A percentile compares a stretch with the other conserved stretches of the same genome.
Evolutionary conservation across 92 coral and sea anemone species (phyloP).

Genomic region (Palythoa heliodiscus): DNA sequence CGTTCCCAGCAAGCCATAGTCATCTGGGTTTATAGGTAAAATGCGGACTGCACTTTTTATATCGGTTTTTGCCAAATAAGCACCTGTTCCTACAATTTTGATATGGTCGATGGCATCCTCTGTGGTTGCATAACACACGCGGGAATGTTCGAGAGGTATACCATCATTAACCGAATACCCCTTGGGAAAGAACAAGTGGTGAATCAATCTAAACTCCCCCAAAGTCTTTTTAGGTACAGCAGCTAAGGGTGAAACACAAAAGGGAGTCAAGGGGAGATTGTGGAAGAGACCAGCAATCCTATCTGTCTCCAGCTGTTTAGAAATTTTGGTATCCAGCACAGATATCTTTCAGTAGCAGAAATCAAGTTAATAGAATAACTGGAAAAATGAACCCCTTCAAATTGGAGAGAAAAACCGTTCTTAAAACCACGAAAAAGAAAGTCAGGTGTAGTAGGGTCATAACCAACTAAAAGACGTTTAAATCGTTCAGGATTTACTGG

Average conservation of each 20-base stretch:
- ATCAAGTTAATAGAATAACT: constrained; percentile 42
- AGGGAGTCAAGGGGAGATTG: constrained; percentile 50
- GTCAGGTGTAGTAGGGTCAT: no score
- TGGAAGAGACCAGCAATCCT: constrained; percentile 56
- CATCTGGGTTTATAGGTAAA: no score
- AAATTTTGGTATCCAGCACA: constrained; percentile 51
- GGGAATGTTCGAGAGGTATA: constrained; percentile 17
- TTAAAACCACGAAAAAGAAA: no score
- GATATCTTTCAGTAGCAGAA: constrained; percentile 46
- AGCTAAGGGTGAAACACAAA: constrained; percentile 39
- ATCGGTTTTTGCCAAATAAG: no score
- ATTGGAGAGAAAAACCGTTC: no score
- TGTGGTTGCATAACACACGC: no score
- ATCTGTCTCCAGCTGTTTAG: constrained; percentile 51
- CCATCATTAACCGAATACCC: constrained; percentile 47
- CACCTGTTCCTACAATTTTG: no score
- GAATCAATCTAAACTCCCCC: constrained; percentile 51
- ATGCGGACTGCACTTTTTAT: no score
- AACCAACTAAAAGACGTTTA: no score
- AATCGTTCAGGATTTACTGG: neutral
- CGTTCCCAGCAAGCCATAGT: no score
- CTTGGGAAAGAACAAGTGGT: constrained; percentile 57
- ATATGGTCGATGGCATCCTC: no score
- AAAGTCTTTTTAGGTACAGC: constrained; percentile 49
- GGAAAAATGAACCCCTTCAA: no score